Base-by-base conservation (phyloP, 2,113 vertebrate genomes). In the Chitala chitala region DNA sequence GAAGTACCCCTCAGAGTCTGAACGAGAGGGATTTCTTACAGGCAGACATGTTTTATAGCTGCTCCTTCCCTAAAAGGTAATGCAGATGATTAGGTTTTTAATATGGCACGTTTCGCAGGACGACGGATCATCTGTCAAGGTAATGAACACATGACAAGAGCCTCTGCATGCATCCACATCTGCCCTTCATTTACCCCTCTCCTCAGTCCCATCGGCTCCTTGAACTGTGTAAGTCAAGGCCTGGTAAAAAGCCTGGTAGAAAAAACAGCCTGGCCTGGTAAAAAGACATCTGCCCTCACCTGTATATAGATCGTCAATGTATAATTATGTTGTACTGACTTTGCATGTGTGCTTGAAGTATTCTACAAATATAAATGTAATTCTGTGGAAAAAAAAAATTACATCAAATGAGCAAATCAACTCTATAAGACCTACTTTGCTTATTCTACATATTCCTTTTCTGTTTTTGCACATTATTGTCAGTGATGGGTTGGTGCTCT, bases 121-220 rank as follows among this genome's bases (percentile, higher is more conserved):
- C 79, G 79, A 80, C 73, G 77, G 75, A 75, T 78, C 77, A 83
- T 84, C 77, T 53, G 48, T 86, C 82, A 87, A 74, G 63, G 63
- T 74, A 80, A 84, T 81, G 70, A 85, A 85, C 87, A 84, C 76
- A 79, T 83, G 86, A 83, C 76, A 80, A 72, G 77, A 74, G 64
- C 69, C 24, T 44, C 74, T 69, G 59, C 69, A 72, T 79, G 74
- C 78, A 40, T 75, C 79, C 38, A 79, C 55, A 82, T 78, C 64
- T 87, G 83, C 65, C 79, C 84, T 87, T 84, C 78, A 79, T 78
- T 83, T 83, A 72, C 73, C n/a, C n/a, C n/a, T n/a, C 82, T 80
- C 66, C 54, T 29, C 36, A 3, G 29, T 50, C 38, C 44, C 79
- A 76, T 78, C 77, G 82, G n/a, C 72, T 77, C 69, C 75, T 66